Conservation (phyloP, 2,113 vertebrate genomes). For the Sprattus sprattus region DNA sequence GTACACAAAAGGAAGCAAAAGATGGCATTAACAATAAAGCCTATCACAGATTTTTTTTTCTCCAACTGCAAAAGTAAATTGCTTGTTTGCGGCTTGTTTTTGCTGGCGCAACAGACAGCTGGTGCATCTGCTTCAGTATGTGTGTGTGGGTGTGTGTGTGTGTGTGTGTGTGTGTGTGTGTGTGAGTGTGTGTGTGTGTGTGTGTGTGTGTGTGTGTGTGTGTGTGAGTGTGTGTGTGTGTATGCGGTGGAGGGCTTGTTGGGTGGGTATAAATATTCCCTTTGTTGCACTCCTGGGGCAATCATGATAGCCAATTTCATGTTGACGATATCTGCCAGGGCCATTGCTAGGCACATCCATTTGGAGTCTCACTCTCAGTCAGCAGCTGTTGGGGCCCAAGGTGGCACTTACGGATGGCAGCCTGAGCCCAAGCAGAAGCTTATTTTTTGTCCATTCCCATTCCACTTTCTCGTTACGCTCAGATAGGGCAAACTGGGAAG, state of each 20-base stretch:
- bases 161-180: neutral
- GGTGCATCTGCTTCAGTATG: neutral
- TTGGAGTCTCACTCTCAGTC: neutral
- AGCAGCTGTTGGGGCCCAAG: neutral
- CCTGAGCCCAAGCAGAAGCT: neutral
- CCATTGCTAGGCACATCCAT: neutral
- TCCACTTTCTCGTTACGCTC: neutral
- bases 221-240: neutral
- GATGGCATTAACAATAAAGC: neutral
- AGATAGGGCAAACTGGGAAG: neutral
- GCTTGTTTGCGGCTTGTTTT: slow-evolving; percentile 4
- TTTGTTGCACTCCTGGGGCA: neutral
- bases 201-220: neutral
- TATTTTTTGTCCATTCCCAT: neutral
- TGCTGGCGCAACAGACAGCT: neutral
- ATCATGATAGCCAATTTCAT: neutral
- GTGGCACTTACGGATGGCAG: neutral
- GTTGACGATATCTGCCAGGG: neutral
- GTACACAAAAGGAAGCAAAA: neutral
- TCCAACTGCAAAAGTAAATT: neutral
- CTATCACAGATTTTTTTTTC: neutral
- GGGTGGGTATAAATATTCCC: neutral
- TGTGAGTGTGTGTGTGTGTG: neutral
- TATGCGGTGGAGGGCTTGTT: neutral
- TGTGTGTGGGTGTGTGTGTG: neutral